Conservation (phyloP, 2,797 vertebrate genomes). For the Columba guinea region DNA sequence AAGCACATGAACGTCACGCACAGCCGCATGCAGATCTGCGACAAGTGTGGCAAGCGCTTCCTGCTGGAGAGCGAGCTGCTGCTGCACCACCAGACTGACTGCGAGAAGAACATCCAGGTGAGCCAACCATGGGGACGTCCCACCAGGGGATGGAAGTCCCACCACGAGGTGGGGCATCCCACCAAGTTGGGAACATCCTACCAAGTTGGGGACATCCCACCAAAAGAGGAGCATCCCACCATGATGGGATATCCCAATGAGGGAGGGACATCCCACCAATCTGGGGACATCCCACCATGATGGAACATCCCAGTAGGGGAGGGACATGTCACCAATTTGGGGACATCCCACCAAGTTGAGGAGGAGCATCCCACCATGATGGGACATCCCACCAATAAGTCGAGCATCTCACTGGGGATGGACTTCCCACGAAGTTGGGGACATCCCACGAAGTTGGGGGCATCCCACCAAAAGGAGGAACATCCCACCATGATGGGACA, state of each 20-base stretch:
- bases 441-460: not conserved
- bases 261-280: not conserved
- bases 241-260: not conserved
- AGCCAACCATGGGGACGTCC: not conserved
- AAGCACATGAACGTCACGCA: slow-evolving; percentile 99
- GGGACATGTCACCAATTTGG: not conserved
- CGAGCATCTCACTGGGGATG: not conserved
- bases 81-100: slow-evolving; percentile 96
- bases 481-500: not conserved
- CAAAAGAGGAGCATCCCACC: not conserved
- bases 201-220: not conserved
- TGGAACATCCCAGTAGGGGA: not conserved
- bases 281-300: not conserved
- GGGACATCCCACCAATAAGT: not conserved
- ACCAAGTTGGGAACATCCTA: not conserved
- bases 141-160: too few species aligned
- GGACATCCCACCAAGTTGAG: too few species aligned
- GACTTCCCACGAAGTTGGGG: not conserved
- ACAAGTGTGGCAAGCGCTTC: slow-evolving; percentile 95
- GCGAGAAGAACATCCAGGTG: slow-evolving; percentile 98
- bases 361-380: not conserved
- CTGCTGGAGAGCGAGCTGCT: slow-evolving; percentile 94
- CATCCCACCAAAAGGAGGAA: not conserved
- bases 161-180: not conserved
- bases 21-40: slow-evolving; percentile 98